These are phyloP conservation scores for Drosophila kanapiae DNA, from an alignment of 1,140 invertebrate species.

Conservation along the genomic window DNA sequence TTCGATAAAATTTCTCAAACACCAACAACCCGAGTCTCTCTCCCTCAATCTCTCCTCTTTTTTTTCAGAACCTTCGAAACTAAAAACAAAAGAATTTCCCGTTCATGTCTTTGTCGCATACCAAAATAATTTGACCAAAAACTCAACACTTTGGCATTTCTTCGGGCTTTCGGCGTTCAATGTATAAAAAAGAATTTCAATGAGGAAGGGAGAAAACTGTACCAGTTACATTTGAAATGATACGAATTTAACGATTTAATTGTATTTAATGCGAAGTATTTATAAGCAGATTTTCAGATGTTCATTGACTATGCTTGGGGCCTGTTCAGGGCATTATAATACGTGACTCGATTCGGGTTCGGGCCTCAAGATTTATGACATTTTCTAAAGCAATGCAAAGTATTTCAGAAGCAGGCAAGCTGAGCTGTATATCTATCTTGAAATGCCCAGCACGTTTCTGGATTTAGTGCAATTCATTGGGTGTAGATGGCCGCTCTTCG, in stretches of 20 bases:
- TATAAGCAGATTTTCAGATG: conserved; percentile 58
- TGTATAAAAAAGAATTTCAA: conserved; percentile 8
- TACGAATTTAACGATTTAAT: conserved; percentile 36
- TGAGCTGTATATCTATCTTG: conserved; percentile 33
- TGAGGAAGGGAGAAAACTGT: conserved; percentile 27
- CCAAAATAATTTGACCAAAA: conserved; percentile 61
- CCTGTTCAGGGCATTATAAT: conserved; percentile 50
- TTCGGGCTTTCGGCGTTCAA: conserved; percentile 3
- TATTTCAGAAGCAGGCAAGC: conserved; percentile 40
- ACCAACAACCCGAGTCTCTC: conserved; percentile 2
- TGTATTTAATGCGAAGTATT: conserved; percentile 44
- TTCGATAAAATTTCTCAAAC: conserved; percentile 37
- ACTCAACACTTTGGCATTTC: conserved; percentile 66
- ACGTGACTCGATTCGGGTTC: conserved; percentile 48
- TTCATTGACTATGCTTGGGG: conserved; percentile 19
- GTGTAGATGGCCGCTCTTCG: conserved; percentile 36
- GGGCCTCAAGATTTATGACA: conserved; percentile 68
- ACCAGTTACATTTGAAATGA: conserved; percentile 66
- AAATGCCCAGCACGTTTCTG: conserved; percentile 54
- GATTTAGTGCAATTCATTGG: conserved; percentile 74
- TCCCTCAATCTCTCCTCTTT: conserved; percentile 2
- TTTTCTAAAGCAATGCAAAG: conserved; percentile 57
- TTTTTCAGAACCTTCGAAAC: conserved; percentile 10
- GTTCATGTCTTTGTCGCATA: conserved; percentile 62
- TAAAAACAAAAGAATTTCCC: conserved; percentile 46